phyloP scores from a whole-genome alignment of 2,888 invertebrate species.

The Margaritifera margaritifera region DNA sequence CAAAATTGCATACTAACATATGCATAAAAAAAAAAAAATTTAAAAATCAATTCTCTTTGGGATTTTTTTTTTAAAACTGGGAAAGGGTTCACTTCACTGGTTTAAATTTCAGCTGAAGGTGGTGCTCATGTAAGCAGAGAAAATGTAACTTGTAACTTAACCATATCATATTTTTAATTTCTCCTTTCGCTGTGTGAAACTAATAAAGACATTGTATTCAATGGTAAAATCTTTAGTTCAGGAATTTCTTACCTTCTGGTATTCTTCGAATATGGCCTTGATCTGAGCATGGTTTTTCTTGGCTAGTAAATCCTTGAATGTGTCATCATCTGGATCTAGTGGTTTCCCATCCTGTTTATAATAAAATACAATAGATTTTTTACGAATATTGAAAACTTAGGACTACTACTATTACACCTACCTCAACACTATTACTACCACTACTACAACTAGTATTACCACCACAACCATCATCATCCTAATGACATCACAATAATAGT shows the following conservation, averaged over 20 bases:
- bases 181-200: too few species aligned
- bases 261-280: slow-evolving; percentile 58
- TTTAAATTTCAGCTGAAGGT: too few species aligned
- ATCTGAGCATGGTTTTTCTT: slow-evolving; percentile 57
- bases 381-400: not conserved
- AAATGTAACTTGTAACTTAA: too few species aligned
- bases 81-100: too few species aligned
- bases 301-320: slow-evolving; percentile 44
- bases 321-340: slow-evolving; percentile 21
- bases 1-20: not conserved
- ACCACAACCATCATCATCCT: too few species aligned
- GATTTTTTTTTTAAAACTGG: not conserved
- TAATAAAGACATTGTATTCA: too few species aligned
- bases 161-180: too few species aligned
- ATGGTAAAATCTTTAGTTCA: too few species aligned
- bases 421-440: too few species aligned
- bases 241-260: slow-evolving; percentile 50
- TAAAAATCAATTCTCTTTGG: not conserved
- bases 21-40: not conserved
- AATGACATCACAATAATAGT: too few species aligned
- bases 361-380: not conserved
- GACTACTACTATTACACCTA: not conserved
- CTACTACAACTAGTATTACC: too few species aligned
- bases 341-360: slow-evolving; percentile 24
- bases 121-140: too few species aligned